These are phyloP conservation scores for Himantopus leucocephalus DNA, from an alignment of 2,113 vertebrate genomes.

Conservation along the genomic window DNA sequence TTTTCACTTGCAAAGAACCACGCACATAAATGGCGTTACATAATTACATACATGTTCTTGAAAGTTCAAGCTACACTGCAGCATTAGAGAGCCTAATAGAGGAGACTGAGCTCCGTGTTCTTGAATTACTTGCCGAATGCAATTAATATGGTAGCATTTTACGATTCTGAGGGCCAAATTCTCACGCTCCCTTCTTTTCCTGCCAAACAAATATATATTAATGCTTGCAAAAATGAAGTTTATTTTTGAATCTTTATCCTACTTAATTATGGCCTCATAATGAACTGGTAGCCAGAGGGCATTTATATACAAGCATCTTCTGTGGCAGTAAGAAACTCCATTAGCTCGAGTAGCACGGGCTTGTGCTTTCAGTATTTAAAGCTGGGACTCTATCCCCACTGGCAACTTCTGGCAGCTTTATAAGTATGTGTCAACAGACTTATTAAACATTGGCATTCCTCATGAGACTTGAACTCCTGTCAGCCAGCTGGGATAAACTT, in stretches of 20 bases:
- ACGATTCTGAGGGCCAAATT: not conserved
- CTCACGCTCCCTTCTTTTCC: not conserved
- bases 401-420: constrained; percentile 11
- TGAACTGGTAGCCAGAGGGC: not conserved
- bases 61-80: not conserved
- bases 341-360: not conserved
- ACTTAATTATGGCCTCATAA: not conserved
- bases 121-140: not conserved
- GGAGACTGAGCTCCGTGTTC: not conserved
- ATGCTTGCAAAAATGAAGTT: not conserved
- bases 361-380: not conserved
- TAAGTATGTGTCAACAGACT: constrained; percentile 17
- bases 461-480: not conserved
- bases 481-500: constrained; percentile 16
- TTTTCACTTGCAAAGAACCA: not conserved
- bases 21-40: not conserved
- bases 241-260: not conserved
- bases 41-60: not conserved
- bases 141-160: not conserved
- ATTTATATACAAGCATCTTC: not conserved
- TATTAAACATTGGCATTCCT: constrained; percentile 20
- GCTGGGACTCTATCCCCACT: not conserved
- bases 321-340: not conserved
- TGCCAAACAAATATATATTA: not conserved
- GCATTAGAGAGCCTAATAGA: not conserved